Base-by-base conservation (phyloP, 2,797 vertebrate species). In the Cirrhinus molitorella region DNA sequence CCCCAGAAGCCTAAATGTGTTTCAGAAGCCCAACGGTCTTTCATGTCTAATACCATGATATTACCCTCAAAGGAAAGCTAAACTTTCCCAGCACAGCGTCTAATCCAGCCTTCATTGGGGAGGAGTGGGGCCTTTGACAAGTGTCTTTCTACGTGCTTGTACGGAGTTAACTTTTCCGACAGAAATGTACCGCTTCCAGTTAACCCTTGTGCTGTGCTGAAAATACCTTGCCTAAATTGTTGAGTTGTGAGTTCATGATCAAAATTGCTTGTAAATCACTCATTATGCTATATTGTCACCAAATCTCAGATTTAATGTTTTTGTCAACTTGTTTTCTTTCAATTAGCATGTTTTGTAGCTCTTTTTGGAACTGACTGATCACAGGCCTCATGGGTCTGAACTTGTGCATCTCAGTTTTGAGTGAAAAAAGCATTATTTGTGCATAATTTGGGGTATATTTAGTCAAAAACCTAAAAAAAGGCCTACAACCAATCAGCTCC, bases 41-140 rank as follows among this genome's bases (percentile, higher is more conserved):
- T 91, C 91, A 91, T 89, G 89, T 89, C 86, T 89, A 89, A 91
- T 85, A 89, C 89, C 85, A 85, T 83, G 81, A 90, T 90, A 90
- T 91, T 89, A 89, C 85, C 87, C 87, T 91, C 89, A 91, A 90
- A 91, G 89, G 86, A 75, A 89, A 88, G 87, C 85, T 89, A 89
- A 90, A 90, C 89, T 90, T 89, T 88, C 87, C 88, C 89, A 90
- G 89, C 85, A 88, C 88, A 89, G 88, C 83, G 83, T 87, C 85
- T 90, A 91, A 91, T 91, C 90, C 89, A 71, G 75, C 85, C 88
- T 88, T 88, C 85, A 86, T 72, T 83, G 68, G 84, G 72, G 68
- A 87, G 70, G 57, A 68, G 63, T 47, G n/a, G 23, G 28, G 40
- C 71, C 73, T 86, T 80, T 78, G 57, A 85, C 82, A 65, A 72